Percentiles rank a stretch among this genome's conserved stretches.
Evolutionary conservation across 1,140 invertebrate species (phyloP).

Genomic region (Aethina tumida): DNA sequence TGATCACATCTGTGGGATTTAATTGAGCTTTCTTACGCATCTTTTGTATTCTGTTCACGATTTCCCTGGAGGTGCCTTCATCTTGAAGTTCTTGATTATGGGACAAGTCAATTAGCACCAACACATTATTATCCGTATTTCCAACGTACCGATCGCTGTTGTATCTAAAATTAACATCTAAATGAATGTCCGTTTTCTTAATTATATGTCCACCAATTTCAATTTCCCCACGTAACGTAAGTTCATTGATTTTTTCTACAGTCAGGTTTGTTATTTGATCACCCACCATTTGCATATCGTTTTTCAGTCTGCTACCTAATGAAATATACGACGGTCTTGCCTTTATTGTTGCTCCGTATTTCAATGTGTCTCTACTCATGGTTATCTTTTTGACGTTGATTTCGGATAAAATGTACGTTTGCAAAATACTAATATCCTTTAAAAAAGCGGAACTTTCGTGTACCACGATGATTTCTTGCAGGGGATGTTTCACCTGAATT

Average conservation of each 20-base stretch:
- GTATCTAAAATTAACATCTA: constrained; percentile 66
- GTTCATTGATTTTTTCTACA: constrained; percentile 70
- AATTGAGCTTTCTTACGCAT: constrained; percentile 92
- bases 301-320: constrained; percentile 80
- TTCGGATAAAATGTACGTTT: constrained; percentile 87
- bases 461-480: constrained; percentile 92
- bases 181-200: constrained; percentile 67
- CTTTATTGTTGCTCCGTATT: constrained; percentile 85
- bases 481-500: constrained; percentile 91
- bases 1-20: constrained; percentile 83
- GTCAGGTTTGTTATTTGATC: constrained; percentile 71
- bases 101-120: constrained; percentile 67
- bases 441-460: constrained; percentile 73
- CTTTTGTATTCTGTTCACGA: constrained; percentile 95
- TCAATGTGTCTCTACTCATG: constrained; percentile 82
- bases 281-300: constrained; percentile 80
- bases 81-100: constrained; percentile 83
- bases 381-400: constrained; percentile 87
- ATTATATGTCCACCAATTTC: constrained; percentile 67
- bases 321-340: constrained; percentile 87
- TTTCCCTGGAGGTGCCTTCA: constrained; percentile 86
- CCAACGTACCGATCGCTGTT: constrained; percentile 71
- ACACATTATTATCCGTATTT: constrained; percentile 79
- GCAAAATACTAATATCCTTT: constrained; percentile 69
- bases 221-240: constrained; percentile 62